These are phyloP conservation scores for Drosophila koepferae DNA, from an alignment of 2,888 invertebrate species.

Conservation along the genomic window DNA sequence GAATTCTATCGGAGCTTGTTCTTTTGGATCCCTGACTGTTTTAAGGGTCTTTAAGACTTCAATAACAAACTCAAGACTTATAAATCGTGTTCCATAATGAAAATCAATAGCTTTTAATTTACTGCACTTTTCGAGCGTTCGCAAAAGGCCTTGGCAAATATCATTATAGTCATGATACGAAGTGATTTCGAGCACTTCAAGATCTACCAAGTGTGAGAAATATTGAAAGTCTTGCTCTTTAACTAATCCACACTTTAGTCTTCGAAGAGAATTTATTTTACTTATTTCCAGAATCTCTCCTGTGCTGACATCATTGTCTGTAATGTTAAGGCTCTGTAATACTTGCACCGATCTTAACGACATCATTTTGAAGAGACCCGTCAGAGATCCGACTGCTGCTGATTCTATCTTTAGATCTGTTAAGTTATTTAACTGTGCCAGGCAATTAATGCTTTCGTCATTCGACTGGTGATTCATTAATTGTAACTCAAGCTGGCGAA, in stretches of 20 bases:
- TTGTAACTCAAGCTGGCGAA: neutral
- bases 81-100: neutral
- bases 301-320: neutral
- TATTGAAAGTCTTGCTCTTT: neutral
- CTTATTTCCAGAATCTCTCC: neutral
- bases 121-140: neutral
- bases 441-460: neutral
- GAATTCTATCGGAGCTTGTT: neutral
- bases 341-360: neutral
- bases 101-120: neutral
- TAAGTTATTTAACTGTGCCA: neutral
- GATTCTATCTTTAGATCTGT: neutral
- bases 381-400: neutral
- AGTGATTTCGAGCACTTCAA: constrained; percentile 1
- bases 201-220: neutral
- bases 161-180: neutral
- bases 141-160: neutral
- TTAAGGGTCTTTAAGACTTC: neutral
- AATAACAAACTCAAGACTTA: neutral
- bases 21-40: neutral
- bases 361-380: neutral
- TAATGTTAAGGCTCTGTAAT: neutral
- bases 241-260: neutral
- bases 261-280: neutral
- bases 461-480: neutral